These are phyloP conservation scores for Sinotaia quadrata DNA, from an alignment of 2,888 invertebrate genomes.

Conservation along the genomic window DNA sequence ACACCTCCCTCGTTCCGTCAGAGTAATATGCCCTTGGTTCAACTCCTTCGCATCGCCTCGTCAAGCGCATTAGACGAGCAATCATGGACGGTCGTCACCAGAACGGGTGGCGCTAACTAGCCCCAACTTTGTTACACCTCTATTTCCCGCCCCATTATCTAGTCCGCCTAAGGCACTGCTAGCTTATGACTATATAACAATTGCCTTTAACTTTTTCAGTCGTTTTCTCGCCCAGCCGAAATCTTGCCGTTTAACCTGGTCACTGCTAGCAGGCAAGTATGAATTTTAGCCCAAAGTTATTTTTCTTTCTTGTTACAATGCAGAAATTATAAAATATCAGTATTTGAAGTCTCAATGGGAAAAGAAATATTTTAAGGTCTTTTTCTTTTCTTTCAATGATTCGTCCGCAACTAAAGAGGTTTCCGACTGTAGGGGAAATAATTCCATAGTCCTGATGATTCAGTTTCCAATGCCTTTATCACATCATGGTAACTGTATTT, in stretches of 20 bases:
- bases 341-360: not conserved
- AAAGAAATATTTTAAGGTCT: not conserved
- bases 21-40: constrained; percentile 25
- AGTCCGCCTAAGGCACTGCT: constrained; percentile 20
- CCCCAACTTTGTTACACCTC: constrained; percentile 41
- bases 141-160: constrained; percentile 41
- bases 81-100: constrained; percentile 20
- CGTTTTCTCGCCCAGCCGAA: constrained; percentile 8
- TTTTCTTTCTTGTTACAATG: not conserved
- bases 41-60: constrained; percentile 19
- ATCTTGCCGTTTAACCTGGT: constrained; percentile 23
- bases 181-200: constrained; percentile 35
- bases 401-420: not conserved
- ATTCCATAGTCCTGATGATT: constrained; percentile 9
- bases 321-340: constrained; percentile 3
- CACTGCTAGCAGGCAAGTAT: constrained; percentile 24
- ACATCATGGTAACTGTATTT: constrained; percentile 23
- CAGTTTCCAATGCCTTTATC: constrained; percentile 17
- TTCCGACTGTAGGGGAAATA: constrained; percentile 12
- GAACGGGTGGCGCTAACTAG: constrained; percentile 26
- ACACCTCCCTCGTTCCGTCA: constrained; percentile 10
- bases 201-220: constrained; percentile 26
- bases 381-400: not conserved
- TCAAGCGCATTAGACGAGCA: constrained; percentile 29
- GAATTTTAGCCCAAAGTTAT: constrained; percentile 26